Base-by-base conservation (phyloP, 2,113 vertebrate species). In the Danionella cerebrum region DNA sequence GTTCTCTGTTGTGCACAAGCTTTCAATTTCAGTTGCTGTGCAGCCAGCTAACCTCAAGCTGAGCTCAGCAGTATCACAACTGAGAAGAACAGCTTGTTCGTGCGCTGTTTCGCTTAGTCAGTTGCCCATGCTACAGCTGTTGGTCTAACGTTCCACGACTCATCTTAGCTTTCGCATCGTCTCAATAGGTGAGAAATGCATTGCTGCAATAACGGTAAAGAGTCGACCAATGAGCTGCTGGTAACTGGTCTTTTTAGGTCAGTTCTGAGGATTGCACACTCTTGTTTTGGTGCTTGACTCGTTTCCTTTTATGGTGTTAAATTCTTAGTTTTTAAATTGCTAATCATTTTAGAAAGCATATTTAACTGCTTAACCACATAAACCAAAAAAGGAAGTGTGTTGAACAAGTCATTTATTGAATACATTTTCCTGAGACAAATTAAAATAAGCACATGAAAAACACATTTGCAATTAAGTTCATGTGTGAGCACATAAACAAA, bases 181-280 rank as follows among this genome's bases (percentile, higher is more conserved):
- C 35, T 25, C 74, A 63, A 33, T 36, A 71, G 70, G 69, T 78
- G 65, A 85, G 67, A 60, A 69, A 39, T 75, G 77, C 54, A 68
- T 78, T 53, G 19, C 67, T 73, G 67, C 71, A 65, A 42, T 86
- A 87, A 86, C 85, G 39, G 84, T 87, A 86, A 87, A 57, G 69
- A 39, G 69, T 63, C 65, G 44, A 74, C 42, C 77, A 63, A 67
- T 62, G 16, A 2, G 24, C 55, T 74, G 85, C 87, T 88, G 84
- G 86, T 86, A 89, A 89, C 71, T 78, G 79, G 42, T 78, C 73
- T 84, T 85, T 84, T 60, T 84, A 79, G 85, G 87, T 87, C 84
- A 87, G 72, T 77, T 84, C 79, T 84, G 80, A 81, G 80, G 86
- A 85, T 84, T 69, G 44, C 25, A 35, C 19, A 38, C 18, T 64